Evolutionary conservation across 2,113 vertebrate genomes (phyloP).

Genomic region (Hepsetus odoe): DNA sequence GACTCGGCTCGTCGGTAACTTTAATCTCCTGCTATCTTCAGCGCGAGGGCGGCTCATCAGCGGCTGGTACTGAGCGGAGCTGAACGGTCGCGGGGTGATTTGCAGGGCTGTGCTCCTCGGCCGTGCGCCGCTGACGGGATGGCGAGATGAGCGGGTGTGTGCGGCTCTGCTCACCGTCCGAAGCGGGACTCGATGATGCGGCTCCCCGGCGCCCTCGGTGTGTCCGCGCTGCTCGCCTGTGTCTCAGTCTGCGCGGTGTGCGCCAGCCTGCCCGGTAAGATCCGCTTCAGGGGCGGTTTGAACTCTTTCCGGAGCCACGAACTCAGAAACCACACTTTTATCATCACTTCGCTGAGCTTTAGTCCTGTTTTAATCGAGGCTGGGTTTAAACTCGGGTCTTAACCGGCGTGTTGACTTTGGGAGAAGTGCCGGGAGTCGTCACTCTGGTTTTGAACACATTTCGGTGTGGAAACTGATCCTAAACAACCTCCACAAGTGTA

Average conservation of each 20-base stretch:
- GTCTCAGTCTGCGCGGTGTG: slow-evolving; percentile 36
- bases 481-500: no score
- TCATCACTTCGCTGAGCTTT: no score
- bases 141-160: slow-evolving; percentile 45
- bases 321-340: no score
- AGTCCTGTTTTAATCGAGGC: no score
- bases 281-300: no score
- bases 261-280: slow-evolving; percentile 52
- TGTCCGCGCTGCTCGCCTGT: slow-evolving; percentile 41
- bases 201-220: slow-evolving; percentile 29
- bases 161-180: slow-evolving; percentile 23
- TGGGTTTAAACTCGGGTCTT: no score
- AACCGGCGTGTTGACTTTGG: no score
- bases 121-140: not conserved
- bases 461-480: no score
- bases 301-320: no score
- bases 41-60: slow-evolving; percentile 3
- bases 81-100: not conserved
- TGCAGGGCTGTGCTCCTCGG: not conserved
- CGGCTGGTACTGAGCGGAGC: not conserved
- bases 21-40: slow-evolving; percentile 43
- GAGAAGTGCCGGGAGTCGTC: no score
- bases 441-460: no score
- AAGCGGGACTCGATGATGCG: slow-evolving; percentile 46
- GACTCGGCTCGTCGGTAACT: not conserved